Base-by-base conservation (phyloP, 1,140 invertebrate species). In the Drosophila ercepeae region DNA sequence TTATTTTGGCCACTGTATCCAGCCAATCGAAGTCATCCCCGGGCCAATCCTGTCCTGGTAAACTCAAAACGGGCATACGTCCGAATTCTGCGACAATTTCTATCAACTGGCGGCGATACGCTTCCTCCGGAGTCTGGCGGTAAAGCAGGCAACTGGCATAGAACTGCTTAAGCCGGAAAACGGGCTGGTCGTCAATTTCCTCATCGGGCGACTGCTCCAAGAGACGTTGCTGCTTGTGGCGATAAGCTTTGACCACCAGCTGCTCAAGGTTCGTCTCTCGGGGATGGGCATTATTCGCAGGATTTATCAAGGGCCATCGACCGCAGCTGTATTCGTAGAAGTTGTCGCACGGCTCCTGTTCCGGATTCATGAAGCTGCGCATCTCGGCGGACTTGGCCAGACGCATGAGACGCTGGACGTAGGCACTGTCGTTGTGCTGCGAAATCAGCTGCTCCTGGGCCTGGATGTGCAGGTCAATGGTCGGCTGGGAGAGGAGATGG, bases 311-410 rank as follows among this genome's bases (percentile, higher is more conserved):
- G 9, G 84, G 67, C 89, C 89, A 90, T 27, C 75, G 89, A 11
- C 89, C 89, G 54, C 89, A 90, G 39, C 81, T 84, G 51, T 83
- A 81, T 19, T 60, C 69, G 29, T 73, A 90, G 41, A 90, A 90
- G 19, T 90, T 79, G 4, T 89, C 89, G 61, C 89, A 90, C 6
- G 75, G 54, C 23, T 79, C 50, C 18, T 48, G 16, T 1, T 79
- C 68, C 8, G 68, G 23, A 1, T 75, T 59, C 81, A 90, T 90
- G 34, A 75, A 90, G 65, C 83, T 90, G 9, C 78, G 75, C 68
- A 90, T 90, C 70, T 90, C 89, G 1, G 89, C 89, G 11, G 81
- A 63, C 36, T 90, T 90, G 27, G 89, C 75, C 55, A 83, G 54
- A 2, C 84, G 61, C 89, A 90, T 89, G 5, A 90, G 45, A 3